Evolutionary conservation across 1,140 invertebrate genomes (phyloP), one percentile per base, ranked within the genome.

Genomic region (Orius insidiosus): DNA sequence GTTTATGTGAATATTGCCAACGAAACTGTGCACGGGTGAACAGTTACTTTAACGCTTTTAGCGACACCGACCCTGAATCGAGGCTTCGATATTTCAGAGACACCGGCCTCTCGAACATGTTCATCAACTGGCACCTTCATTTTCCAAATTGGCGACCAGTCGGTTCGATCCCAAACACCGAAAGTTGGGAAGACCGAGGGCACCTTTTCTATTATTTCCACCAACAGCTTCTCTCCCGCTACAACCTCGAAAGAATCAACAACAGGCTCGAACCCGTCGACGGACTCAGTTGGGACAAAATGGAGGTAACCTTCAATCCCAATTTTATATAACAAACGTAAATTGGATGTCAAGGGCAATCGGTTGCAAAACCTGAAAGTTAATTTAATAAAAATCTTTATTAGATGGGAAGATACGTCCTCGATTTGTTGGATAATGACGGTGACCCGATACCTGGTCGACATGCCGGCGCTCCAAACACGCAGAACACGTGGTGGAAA

Each of bases 201-300:
- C 75, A 79, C 60, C 58, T 61, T 11, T 76, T 67, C 58, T 72
- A 70, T 56, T 72, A 63, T 54, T 51, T 60, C 5, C 68, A 75
- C 47, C 72, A 74, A 52, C 74, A 76, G 58, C 43, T 80, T 1
- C 47, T 78, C 36, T 59, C 65, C 18, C 70, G 73, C 52, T 80
- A 78, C 60, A 71, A 79, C 47, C 58, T 80, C 55, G 76, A 82
- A 59, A 69, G 75, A 53, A 54, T 80, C 33, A 71, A 73, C 5
- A 72, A 78, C 49, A 68, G 67, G 34, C 55, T 75, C 18, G 41
- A 43, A 31, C 41, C 41, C 5, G 41, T 43, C 10, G 41, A 43
- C 14, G 41, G 41, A 3, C 41, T 43, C 7, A 30, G 18, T 11
- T 43, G 41, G 41, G 31, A n/a, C 41, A 43, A 31, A 11, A 30